Percentiles rank a stretch among this genome's conserved stretches.
Evolutionary conservation across 2,888 invertebrate genomes (phyloP).

Genomic region (Calameuta filiformis): DNA sequence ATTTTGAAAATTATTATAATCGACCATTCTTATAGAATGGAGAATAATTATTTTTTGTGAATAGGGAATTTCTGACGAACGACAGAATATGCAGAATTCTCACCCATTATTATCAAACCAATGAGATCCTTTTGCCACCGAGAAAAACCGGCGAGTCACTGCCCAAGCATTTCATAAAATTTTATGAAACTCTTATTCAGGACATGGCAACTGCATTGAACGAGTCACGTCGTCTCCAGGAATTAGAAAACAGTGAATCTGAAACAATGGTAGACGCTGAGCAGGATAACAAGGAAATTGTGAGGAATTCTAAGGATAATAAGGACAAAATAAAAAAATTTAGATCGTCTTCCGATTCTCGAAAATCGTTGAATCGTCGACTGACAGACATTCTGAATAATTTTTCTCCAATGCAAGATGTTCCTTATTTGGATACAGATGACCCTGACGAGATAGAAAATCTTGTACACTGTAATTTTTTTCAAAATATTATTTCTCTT

Average conservation of each 20-base stretch:
- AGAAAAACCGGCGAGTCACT: slow-evolving; percentile 56
- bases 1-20: slow-evolving; percentile 27
- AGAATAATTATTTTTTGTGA: slow-evolving; percentile 19
- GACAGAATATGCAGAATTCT: slow-evolving; percentile 54
- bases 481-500: not conserved
- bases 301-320: not conserved
- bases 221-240: not conserved
- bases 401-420: not conserved
- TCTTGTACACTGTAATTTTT: slow-evolving; percentile 38
- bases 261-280: not conserved
- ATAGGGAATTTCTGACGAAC: slow-evolving; percentile 57
- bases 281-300: not conserved
- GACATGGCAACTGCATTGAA: slow-evolving; percentile 25
- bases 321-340: not conserved
- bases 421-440: not conserved
- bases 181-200: slow-evolving; percentile 53
- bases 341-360: not conserved
- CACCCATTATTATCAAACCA: slow-evolving; percentile 58
- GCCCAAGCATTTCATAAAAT: slow-evolving; percentile 30
- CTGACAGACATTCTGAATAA: not conserved
- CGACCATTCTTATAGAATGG: slow-evolving; percentile 3
- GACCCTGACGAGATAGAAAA: slow-evolving; percentile 37
- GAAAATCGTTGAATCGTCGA: not conserved
- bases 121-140: slow-evolving; percentile 62
- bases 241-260: not conserved